Base-by-base conservation (phyloP, 2,113 vertebrate species). In the Nothocercus julius region DNA sequence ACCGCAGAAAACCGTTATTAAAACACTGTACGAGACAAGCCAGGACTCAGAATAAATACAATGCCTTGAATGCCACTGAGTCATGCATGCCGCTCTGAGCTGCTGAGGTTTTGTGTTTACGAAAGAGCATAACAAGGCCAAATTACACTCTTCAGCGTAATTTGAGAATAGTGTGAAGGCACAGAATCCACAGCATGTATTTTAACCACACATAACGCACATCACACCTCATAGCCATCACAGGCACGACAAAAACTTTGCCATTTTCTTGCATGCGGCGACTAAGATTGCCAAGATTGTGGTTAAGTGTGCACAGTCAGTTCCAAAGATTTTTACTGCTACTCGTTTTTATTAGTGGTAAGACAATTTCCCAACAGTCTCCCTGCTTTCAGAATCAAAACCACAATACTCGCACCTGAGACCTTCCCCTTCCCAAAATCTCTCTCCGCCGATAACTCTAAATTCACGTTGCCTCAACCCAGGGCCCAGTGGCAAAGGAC, bases 321-420 rank as follows among this genome's bases (percentile, higher is more conserved):
- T 32, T 86, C 56, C 72, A 51, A 14, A 45, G 20, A 70, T 64
- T 80, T 49, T 28, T 45, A 85, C 27, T 56, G 38, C 45, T 36
- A 24, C 32, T 89, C 20, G 4, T 69, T 89, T 86, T 82, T 56
- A 89, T 91, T 89, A 85, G 56, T 7, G 42, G 62, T 27, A 69
- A 64, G 74, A 70, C 49, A 66, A 80, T 28, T 83, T 89, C 85
- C 56, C 67, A 89, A 72, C 56, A 62, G 22, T 40, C 32, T n/a
- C n/a, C 53, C 74, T 79, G 85, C 72, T 27, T 79, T 67, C 32
- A 66, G 91, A 89, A 93, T 80, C 61, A 85, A 66, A 91, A 44
- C 67, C 89, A 75, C 56, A 79, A 56, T 13, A 69, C 28, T 63
- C 16, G 51, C 32, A 53, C 1, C 0, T 19, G 61, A 66, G 25